Base-by-base conservation (phyloP, 1,140 invertebrate genomes). In the Caenorhabditis latens region DNA sequence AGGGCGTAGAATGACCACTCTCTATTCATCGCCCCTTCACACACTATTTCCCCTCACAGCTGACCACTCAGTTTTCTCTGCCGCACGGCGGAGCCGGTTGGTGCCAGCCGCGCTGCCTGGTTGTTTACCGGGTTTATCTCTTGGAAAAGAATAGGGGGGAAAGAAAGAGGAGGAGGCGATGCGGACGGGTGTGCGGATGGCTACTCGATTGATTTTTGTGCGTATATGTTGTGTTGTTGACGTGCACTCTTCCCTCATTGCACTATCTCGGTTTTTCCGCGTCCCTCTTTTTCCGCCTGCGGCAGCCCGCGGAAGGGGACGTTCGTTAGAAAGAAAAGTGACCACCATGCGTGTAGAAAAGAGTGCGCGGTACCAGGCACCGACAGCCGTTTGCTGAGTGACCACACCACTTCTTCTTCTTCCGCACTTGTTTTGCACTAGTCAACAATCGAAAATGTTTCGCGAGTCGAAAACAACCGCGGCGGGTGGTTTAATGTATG, bases 91-190 rank as follows among this genome's bases (percentile, higher is more conserved):
- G 71, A 79, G 71, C 71, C n/a, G 40, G 71, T 46, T 46, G 71
- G 71, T 79, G 71, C 71, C 71, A 79, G 71, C 71, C 71, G 43
- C 71, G 71, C 71, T 79, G 46, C 71, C 46, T 50, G 14, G 71
- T 79, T 79, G 71, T 79, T 79, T 79, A 79, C 71, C 71, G 71
- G 71, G 71, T 79, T 79, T 79, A 79, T 79, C 71, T 79, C n/a
- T 50, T 24, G 71, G 71, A 79, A 79, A 79, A 79, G 71, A 79
- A 79, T 79, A 46, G 53, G 46, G 19, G 42, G 63, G n/a, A 11
- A 53, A 53, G 50, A 58, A 8, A 58, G 57, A n/a, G 57, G 21
- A 40, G 71, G n/a, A 43, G 71, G 71, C 40, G n/a, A 24, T 24
- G 71, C 71, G 71, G 65, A 71, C 9, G 65, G 65, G 65, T 71